phyloP scores from a whole-genome alignment of 2,113 vertebrate genomes.

The Eurystomus gularis region DNA sequence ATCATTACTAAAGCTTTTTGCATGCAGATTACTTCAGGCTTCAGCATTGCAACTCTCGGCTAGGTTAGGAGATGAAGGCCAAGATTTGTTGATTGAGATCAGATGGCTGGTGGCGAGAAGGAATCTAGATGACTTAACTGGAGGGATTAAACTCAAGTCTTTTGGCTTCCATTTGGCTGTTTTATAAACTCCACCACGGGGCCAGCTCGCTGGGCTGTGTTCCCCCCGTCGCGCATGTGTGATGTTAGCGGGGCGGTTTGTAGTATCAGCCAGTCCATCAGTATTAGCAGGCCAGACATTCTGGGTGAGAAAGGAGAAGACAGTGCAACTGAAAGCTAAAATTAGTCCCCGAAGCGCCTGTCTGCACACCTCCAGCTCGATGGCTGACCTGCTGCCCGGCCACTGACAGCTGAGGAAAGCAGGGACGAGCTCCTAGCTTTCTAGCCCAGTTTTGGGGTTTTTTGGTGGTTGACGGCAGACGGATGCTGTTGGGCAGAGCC shows the following conservation, averaged over 20 bases:
- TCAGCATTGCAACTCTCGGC: not conserved
- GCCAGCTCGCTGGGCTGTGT: not conserved
- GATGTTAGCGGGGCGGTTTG: not conserved
- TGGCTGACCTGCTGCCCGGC: not conserved
- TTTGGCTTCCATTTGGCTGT: conserved; percentile 53
- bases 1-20: conserved; percentile 9
- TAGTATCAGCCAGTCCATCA: not conserved
- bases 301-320: not conserved
- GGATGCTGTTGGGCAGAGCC: accelerated
- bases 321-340: not conserved
- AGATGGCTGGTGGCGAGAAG: conserved; percentile 53
- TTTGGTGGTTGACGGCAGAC: accelerated
- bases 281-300: not conserved
- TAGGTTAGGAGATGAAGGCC: conserved; percentile 41
- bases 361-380: not conserved
- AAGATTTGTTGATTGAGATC: conserved; percentile 59
- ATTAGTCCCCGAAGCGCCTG: not conserved
- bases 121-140: conserved; percentile 65
- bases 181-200: not conserved
- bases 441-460: accelerated
- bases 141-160: conserved; percentile 45
- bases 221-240: not conserved
- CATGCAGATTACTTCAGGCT: conserved; percentile 40
- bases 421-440: accelerated
- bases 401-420: not conserved